Conservation (phyloP, 2,888 invertebrate species). For the Plagodis pulveraria region DNA sequence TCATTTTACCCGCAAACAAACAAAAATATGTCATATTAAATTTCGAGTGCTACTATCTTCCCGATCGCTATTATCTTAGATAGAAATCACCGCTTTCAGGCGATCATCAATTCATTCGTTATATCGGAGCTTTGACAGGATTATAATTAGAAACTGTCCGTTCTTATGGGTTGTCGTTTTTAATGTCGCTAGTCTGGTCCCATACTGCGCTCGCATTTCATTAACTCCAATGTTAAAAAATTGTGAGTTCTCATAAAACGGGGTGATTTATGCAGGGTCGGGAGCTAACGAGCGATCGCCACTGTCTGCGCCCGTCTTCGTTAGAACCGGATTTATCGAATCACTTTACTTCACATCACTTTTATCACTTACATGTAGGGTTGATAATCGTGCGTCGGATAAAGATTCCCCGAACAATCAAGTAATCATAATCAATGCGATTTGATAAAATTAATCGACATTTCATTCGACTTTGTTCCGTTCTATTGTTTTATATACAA, state of each 20-base stretch:
- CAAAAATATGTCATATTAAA: constrained; percentile 65
- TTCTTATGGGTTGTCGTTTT: constrained; percentile 81
- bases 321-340: background rate
- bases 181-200: constrained; percentile 82
- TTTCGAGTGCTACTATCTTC: constrained; percentile 71
- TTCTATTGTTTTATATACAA: constrained; percentile 33
- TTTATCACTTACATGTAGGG: constrained; percentile 23
- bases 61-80: constrained; percentile 71
- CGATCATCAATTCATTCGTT: constrained; percentile 81
- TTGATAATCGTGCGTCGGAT: constrained; percentile 12
- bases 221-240: constrained; percentile 78
- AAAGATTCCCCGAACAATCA: constrained; percentile 47
- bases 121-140: constrained; percentile 82
- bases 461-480: constrained; percentile 39
- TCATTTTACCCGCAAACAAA: constrained; percentile 39
- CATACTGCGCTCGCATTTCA: constrained; percentile 84
- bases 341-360: constrained; percentile 9
- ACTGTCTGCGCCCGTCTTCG: constrained; percentile 53
- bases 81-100: constrained; percentile 73
- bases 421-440: constrained; percentile 38
- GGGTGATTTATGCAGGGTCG: constrained; percentile 81
- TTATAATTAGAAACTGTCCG: constrained; percentile 84
- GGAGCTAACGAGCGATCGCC: constrained; percentile 79
- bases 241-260: constrained; percentile 80
- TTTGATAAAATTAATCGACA: constrained; percentile 34